phyloP scores from a whole-genome alignment of 2,888 invertebrate genomes.

The Lysandra bellargus region DNA sequence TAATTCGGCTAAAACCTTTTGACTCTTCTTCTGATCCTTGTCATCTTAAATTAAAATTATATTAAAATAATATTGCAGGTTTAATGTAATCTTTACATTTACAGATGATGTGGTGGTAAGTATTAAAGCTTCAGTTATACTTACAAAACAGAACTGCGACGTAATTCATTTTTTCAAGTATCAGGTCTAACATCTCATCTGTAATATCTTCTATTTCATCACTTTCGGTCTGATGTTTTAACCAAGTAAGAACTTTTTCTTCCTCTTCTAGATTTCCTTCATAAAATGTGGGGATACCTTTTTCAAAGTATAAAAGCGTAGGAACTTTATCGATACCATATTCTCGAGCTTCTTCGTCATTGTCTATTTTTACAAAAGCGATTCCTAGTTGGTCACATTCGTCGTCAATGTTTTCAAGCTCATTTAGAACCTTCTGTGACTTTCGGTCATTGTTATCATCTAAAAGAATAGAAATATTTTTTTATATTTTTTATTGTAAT shows the following conservation, averaged over 20 bases:
- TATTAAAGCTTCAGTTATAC: conserved; percentile 52
- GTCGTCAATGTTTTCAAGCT: conserved; percentile 96
- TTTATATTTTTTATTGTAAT: not conserved
- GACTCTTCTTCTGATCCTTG: conserved; percentile 94
- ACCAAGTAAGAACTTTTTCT: conserved; percentile 92
- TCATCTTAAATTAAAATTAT: conserved; percentile 83
- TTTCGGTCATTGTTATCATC: conserved; percentile 94
- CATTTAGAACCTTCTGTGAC: conserved; percentile 91
- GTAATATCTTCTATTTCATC: conserved; percentile 97
- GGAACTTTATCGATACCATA: conserved; percentile 95
- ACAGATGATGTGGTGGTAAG: not conserved
- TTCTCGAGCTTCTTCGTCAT: conserved; percentile 93
- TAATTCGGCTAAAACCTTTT: conserved; percentile 89
- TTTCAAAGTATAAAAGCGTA: conserved; percentile 90
- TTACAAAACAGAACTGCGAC: conserved; percentile 96
- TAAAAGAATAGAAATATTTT: conserved; percentile 55
- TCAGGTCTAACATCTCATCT: conserved; percentile 95
- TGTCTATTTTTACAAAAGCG: conserved; percentile 95
- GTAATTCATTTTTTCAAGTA: conserved; percentile 92
- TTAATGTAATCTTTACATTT: not conserved
- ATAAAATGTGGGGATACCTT: conserved; percentile 87
- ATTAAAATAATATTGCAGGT: not conserved
- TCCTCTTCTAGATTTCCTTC: conserved; percentile 94
- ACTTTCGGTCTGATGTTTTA: conserved; percentile 89
- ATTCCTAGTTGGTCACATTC: conserved; percentile 94